These are phyloP conservation scores for Ctenomys sociabilis DNA, from an alignment of 2,113 vertebrate species.

Conservation along the genomic window DNA sequence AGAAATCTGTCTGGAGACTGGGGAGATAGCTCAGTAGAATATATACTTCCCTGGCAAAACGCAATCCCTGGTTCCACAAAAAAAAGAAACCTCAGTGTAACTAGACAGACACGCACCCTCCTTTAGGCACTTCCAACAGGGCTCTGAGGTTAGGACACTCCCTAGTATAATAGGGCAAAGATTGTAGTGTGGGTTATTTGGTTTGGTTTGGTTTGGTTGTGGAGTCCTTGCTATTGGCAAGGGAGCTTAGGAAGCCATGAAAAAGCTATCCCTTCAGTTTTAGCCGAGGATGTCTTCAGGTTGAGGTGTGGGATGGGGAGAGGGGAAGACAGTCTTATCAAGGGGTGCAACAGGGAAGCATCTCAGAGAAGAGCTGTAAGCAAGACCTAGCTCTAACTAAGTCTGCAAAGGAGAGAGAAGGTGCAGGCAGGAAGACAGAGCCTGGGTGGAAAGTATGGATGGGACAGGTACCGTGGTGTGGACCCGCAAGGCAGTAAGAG, in stretches of 20 bases:
- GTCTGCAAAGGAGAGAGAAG: not conserved
- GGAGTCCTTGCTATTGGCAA: not conserved
- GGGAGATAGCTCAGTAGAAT: too few species aligned
- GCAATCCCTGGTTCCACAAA: too few species aligned
- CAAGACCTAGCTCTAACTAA: not conserved
- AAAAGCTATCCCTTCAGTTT: not conserved
- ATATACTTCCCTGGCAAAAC: too few species aligned
- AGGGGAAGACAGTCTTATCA: not conserved
- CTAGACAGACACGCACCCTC: not conserved
- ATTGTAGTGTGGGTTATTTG: not conserved
- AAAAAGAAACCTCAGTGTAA: not conserved
- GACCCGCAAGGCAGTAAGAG: rapidly evolving
- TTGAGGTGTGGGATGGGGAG: not conserved
- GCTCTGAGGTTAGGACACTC: not conserved
- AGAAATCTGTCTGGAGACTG: not conserved
- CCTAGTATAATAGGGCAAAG: not conserved
- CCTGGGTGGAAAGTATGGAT: not conserved
- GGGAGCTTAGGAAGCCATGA: not conserved
- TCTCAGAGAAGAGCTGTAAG: not conserved
- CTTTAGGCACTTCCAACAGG: not conserved
- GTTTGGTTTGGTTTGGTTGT: not conserved
- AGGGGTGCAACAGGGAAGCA: not conserved
- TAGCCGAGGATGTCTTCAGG: not conserved
- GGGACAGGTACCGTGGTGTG: not conserved
- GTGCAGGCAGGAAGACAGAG: not conserved